A percentile compares a stretch with the other conserved stretches of the same genome.
Conservation (phyloP, 2,888 invertebrate genomes). For the Microdon myrmicae region DNA sequence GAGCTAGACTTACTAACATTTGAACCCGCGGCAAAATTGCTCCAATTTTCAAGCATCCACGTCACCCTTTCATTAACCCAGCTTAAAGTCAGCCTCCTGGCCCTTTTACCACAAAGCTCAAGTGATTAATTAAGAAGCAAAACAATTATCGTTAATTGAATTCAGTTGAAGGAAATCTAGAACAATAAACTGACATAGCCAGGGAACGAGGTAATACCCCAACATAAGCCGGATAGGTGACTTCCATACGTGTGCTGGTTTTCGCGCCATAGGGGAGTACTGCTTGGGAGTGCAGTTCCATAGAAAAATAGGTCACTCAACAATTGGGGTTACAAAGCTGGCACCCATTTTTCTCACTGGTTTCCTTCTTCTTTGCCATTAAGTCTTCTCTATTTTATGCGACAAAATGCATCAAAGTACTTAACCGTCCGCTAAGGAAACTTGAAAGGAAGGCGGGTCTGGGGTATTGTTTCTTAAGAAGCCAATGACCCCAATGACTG, state of each 20-base stretch:
- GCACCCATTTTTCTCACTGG: conserved; percentile 17
- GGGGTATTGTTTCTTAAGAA: not conserved
- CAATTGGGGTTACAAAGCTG: conserved; percentile 27
- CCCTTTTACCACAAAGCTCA: no score
- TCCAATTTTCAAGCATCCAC: no score
- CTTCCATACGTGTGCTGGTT: conserved; percentile 6
- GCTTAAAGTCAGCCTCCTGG: no score
- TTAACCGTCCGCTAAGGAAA: conserved; percentile 3
- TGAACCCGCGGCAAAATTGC: no score
- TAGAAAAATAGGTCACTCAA: conserved; percentile 26
- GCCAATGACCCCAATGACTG: conserved; percentile 13
- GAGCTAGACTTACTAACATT: no score
- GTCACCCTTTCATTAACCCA: not conserved
- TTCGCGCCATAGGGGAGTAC: not conserved
- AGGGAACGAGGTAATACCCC: conserved; percentile 5
- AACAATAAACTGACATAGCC: conserved; percentile 13
- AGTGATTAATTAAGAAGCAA: conserved; percentile 1
- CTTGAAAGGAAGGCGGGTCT: not conserved
- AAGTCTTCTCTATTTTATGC: conserved; percentile 9
- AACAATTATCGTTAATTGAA: conserved; percentile 14
- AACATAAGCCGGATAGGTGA: conserved; percentile 5
- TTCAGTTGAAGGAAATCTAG: conserved; percentile 8
- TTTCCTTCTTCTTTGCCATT: conserved; percentile 20
- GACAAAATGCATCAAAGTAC: conserved; percentile 18
- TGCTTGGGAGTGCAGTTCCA: conserved; percentile 11